Evolutionary conservation across 2,113 vertebrate species (phyloP), one percentile per base, ranked within the genome.

Genomic region (Lota lota): DNA sequence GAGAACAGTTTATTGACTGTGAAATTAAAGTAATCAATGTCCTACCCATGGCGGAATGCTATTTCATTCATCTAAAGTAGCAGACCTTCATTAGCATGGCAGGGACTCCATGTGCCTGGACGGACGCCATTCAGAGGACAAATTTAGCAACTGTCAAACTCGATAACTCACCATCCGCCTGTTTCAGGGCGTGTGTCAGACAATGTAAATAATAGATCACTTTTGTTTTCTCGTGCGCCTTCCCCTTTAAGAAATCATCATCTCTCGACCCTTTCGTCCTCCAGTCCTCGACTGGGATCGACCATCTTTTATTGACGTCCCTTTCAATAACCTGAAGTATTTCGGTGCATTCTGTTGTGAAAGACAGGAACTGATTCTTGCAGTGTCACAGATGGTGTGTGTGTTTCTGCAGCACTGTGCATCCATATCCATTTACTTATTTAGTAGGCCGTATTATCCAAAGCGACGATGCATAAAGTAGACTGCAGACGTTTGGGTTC

Each of bases 111-210:
- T 63, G 33, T 77, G 61, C 60, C 60, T 56, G 1, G 53, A 61
- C 62, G 63, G 61, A 63, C 40, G 20, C 47, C 64, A 75, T 63
- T 74, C 61, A 36, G 54, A 69, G 51, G 80, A 73, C 33, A 16
- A 66, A 77, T 79, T 76, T 68, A 79, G 67, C 28, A 65, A 57
- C 69, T 73, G 76, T 75, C 79, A 65, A 56, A 74, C 66, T 69
- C 17, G 1, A 63, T 71, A 65, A 68, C 21, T 58, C 36, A 63
- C 59, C 17, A 21, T 16, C 10, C 36, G 68, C 40, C 65, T 10
- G 63, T 75, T 63, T 56, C 21, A 65, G 73, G 70, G 65, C 58
- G 21, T 67, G 56, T 61, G 63, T 75, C 72, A 75, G 64, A 70
- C 54, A 17, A 61, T 67, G 28, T 64, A 61, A 65, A 67, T 62